A percentile compares a stretch with the other conserved stretches of the same genome.
Conservation (phyloP, 1,140 invertebrate genomes). For the Lepidurus packardi region DNA sequence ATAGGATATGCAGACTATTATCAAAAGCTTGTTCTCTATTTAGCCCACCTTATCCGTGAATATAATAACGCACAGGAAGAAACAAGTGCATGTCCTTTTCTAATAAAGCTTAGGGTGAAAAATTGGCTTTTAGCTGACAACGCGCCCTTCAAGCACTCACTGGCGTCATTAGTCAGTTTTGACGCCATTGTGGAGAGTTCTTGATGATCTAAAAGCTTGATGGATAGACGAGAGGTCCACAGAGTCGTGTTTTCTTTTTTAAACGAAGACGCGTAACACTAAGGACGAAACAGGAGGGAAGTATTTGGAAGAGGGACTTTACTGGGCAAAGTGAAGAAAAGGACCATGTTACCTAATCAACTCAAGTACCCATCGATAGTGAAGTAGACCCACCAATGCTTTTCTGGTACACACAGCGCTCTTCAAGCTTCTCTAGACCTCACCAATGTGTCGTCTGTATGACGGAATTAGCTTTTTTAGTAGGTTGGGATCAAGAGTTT, state of each 20-base stretch:
- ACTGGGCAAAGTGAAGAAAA: not conserved
- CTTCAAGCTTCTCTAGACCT: too few species aligned
- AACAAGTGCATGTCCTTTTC: not conserved
- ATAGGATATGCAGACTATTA: too few species aligned
- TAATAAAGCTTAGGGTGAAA: not conserved
- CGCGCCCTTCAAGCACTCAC: not conserved
- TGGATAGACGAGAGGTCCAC: not conserved
- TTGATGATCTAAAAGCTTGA: constrained; percentile 1
- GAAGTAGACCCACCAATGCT: not conserved
- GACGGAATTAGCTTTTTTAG: not conserved
- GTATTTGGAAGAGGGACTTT: not conserved
- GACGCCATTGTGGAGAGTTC: not conserved
- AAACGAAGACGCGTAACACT: not conserved
- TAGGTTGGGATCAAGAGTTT: not conserved
- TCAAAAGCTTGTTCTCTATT: too few species aligned
- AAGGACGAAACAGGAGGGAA: not conserved
- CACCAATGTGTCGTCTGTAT: too few species aligned
- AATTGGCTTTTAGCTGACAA: constrained; percentile 19
- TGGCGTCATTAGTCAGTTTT: constrained; percentile 15
- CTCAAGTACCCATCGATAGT: not conserved
- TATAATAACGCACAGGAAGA: not conserved
- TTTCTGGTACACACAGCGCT: too few species aligned
- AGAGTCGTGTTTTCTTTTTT: not conserved
- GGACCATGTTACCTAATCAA: not conserved
- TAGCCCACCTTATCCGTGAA: not conserved